Conservation (phyloP, 2,888 invertebrate species). For the Loripinus fragilis region DNA sequence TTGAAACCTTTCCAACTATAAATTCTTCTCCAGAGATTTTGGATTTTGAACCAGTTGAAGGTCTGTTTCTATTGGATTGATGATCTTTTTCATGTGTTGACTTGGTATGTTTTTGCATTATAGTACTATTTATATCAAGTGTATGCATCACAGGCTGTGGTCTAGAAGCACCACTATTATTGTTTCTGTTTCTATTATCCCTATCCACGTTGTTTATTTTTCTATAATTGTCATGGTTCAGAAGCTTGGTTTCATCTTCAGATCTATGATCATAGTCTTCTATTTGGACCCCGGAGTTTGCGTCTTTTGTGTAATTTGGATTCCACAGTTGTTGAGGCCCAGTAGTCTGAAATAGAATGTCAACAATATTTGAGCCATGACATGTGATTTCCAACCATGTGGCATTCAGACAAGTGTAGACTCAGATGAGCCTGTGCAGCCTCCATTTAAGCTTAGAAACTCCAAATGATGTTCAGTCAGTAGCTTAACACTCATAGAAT, state of each 20-base stretch:
- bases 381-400: no score
- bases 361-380: no score
- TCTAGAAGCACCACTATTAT: not conserved
- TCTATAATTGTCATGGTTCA: not conserved
- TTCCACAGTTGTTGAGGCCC: constrained; percentile 65
- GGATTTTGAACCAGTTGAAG: constrained; percentile 38
- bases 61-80: constrained; percentile 38
- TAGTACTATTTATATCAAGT: constrained; percentile 44
- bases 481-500: no score
- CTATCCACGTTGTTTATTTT: not conserved
- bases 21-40: constrained; percentile 58
- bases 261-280: not conserved
- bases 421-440: no score
- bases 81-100: constrained; percentile 37
- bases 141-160: constrained; percentile 41
- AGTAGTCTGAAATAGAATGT: constrained; percentile 45
- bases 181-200: not conserved
- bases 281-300: not conserved
- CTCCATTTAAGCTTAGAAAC: no score
- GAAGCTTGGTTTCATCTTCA: not conserved
- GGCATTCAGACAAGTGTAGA: no score
- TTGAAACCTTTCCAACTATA: constrained; percentile 60
- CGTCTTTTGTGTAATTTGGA: constrained; percentile 27
- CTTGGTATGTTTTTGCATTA: constrained; percentile 30
- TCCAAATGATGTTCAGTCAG: no score